Evolutionary conservation across 2,797 vertebrate species (phyloP).

Genomic region (Rhynchotus rufescens): DNA sequence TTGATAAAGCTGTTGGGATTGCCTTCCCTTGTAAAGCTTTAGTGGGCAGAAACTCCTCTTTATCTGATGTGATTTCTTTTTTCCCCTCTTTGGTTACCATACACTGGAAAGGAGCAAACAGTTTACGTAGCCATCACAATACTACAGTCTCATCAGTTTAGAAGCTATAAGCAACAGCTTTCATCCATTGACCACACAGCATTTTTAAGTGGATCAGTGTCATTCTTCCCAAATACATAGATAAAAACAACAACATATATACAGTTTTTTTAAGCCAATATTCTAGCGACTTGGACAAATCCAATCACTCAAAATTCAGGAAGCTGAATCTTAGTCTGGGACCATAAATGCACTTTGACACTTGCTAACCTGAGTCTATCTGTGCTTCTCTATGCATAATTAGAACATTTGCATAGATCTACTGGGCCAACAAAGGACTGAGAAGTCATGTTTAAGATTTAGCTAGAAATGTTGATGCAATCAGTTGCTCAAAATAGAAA

Average conservation of each 20-base stretch:
- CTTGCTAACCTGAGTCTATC: not conserved
- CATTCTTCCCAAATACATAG: not conserved
- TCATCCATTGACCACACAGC: not conserved
- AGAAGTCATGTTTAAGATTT: not conserved
- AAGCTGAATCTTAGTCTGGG: not conserved
- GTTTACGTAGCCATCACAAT: not conserved
- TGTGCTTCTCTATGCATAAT: not conserved
- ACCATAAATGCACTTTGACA: not conserved
- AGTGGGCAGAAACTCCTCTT: not conserved
- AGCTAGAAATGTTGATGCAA: not conserved
- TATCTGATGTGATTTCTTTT: not conserved
- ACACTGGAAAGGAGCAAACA: not conserved
- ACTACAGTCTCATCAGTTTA: not conserved
- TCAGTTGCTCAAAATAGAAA: not conserved
- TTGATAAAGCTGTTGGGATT: not conserved
- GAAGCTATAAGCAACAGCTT: not conserved
- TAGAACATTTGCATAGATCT: not conserved
- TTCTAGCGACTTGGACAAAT: not conserved
- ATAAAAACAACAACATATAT: no score
- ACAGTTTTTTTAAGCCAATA: no score
- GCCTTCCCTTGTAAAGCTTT: not conserved
- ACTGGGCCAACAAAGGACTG: not conserved
- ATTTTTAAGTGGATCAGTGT: not conserved
- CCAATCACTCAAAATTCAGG: not conserved
- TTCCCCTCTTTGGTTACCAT: not conserved